Evolutionary conservation across 1,140 invertebrate genomes (phyloP).

Genomic region (Nephotettix cincticeps): DNA sequence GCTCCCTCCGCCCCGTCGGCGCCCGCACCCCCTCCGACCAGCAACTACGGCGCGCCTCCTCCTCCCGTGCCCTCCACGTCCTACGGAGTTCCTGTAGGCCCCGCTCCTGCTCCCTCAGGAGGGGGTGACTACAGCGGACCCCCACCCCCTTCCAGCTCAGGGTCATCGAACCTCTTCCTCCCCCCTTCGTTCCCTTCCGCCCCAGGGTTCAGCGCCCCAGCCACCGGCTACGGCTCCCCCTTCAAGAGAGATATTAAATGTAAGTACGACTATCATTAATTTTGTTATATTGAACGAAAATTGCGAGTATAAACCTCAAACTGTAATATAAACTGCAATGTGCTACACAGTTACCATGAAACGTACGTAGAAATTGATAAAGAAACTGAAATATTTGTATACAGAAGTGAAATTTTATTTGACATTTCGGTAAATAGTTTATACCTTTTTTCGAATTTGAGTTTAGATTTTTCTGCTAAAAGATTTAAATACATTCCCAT

Average conservation of each 20-base stretch:
- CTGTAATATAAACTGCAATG: no score
- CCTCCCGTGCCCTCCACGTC: constrained; percentile 14
- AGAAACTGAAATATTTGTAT: no score
- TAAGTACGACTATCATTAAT: no score
- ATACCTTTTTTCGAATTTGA: no score
- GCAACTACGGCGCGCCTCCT: constrained; percentile 14
- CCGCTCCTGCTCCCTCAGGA: background rate
- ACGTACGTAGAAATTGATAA: no score
- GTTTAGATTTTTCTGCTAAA: no score
- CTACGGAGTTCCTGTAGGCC: constrained; percentile 1
- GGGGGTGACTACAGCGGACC: background rate
- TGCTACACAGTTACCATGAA: no score
- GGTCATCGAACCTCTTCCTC: background rate
- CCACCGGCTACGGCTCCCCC: background rate
- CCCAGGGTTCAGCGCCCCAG: background rate
- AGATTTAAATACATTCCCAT: no score
- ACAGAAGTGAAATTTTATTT: no score
- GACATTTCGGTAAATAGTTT: no score
- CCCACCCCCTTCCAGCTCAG: constrained; percentile 13
- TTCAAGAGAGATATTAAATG: constrained; percentile 15
- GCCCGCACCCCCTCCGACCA: background rate
- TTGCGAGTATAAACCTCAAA: no score
- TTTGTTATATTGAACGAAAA: no score
- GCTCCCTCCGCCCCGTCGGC: background rate
- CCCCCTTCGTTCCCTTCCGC: background rate